phyloP scores from a whole-genome alignment of 2,888 invertebrate genomes.

The Drosophila borealis region DNA sequence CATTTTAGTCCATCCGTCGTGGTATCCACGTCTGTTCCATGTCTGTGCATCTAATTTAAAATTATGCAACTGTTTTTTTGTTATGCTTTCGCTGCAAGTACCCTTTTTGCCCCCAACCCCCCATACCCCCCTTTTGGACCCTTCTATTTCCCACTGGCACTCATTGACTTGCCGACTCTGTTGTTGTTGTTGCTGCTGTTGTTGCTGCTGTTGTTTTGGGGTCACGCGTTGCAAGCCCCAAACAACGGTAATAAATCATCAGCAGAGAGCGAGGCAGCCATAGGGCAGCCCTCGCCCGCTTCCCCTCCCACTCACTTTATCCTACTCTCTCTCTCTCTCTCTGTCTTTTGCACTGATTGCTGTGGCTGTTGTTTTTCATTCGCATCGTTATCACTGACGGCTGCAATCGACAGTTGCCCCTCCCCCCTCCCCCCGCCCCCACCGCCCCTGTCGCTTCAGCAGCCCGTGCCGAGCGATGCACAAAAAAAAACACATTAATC shows the following conservation, averaged over 20 bases:
- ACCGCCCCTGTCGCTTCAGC: not conserved
- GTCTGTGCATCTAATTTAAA: conserved; percentile 79
- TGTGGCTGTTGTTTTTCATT: conserved; percentile 34
- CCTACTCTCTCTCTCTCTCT: not conserved
- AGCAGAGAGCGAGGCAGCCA: conserved; percentile 30
- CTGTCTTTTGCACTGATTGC: conserved; percentile 2
- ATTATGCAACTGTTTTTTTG: conserved; percentile 73
- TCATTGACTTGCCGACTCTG: conserved; percentile 63
- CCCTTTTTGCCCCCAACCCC: conserved; percentile 8
- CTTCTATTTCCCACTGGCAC: conserved; percentile 61
- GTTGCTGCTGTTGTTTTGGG: conserved; percentile 61
- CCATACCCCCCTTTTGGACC: conserved; percentile 2
- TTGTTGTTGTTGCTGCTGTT: conserved; percentile 34
- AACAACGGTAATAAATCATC: conserved; percentile 78
- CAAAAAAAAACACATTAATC: conserved; percentile 77
- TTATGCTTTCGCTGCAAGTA: conserved; percentile 4
- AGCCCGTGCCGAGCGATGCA: conserved; percentile 36
- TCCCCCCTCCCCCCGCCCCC: not conserved
- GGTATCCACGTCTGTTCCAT: conserved; percentile 63
- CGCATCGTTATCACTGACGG: conserved; percentile 77
- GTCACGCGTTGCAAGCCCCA: conserved; percentile 77
- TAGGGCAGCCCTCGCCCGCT: conserved; percentile 13
- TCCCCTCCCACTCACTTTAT: conserved; percentile 2
- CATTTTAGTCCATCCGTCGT: conserved; percentile 36
- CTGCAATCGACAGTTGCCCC: conserved; percentile 71